Evolutionary conservation across 2,888 invertebrate genomes (phyloP), one percentile per base, ranked within the genome.

Genomic region (Andrena haemorrhoa): DNA sequence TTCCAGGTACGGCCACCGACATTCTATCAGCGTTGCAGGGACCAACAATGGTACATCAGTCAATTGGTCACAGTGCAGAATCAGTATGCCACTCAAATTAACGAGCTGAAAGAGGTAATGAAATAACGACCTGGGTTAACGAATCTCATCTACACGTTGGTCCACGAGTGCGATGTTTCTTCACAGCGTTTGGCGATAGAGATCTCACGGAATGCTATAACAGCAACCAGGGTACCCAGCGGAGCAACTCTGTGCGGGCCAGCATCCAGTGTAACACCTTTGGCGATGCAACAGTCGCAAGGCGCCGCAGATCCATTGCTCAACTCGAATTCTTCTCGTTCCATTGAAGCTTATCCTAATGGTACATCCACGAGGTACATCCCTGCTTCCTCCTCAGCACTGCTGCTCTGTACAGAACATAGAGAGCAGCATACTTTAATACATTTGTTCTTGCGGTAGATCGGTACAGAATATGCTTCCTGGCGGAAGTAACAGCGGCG

Each of bases 1-100:
- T 98, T 98, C 94, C 97, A 98, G 95, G 98, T 98, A 31, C 96
- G 98, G 47, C 97, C 98, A 41, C 98, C 98, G 5, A 98, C 98
- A 63, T 98, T 98, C 94, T 98, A 97, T 94, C 98, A 98, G 94
- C 97, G 98, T 75, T 98, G 98, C 93, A 96, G 98, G 83, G 98
- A 98, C 94, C 98, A 98, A 92, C 97, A 98, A 93, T 98, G 98
- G 97, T 98, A 97, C 93, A 98, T 98, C 86, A 96, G 96, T 92
- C 98, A 98, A 93, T 94, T 98, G 80, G 95, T 97, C 87, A 96
- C 96, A 12, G 95, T 97, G 89, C 98, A 98, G 94, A 96, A 96
- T 91, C 97, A 98, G 91, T 96, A 97, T 90, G 95, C 97, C 35
- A 95, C 96, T 69, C 98, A 98, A 93, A 97, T 98, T 76, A 97